phyloP scores from a whole-genome alignment of 2,888 invertebrate species.

The Cryptophagus acutangulus region DNA sequence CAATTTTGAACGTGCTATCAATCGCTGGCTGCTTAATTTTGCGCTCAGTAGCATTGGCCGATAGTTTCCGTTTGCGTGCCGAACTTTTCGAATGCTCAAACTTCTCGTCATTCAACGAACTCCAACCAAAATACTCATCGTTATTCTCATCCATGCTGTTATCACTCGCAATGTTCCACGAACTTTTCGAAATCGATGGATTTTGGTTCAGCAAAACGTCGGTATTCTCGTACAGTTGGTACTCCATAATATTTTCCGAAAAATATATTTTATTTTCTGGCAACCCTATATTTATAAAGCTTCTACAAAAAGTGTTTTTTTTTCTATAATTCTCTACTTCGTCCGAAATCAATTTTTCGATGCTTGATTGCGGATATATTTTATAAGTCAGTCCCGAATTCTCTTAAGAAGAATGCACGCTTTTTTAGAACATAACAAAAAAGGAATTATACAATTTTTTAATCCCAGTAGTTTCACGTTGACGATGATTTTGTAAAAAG shows the following conservation, averaged over 20 bases:
- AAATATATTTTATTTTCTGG: too few species aligned
- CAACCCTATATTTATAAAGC: not conserved
- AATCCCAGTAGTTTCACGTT: conserved; percentile 78
- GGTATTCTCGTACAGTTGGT: conserved; percentile 42
- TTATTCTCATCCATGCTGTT: conserved; percentile 39
- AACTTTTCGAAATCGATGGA: conserved; percentile 35
- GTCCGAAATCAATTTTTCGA: conserved; percentile 3
- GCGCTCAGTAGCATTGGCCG: conserved; percentile 11
- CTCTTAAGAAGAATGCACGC: not conserved
- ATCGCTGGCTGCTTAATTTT: conserved; percentile 26
- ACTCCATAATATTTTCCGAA: conserved; percentile 50
- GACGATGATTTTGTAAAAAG: conserved; percentile 74
- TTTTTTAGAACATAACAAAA: conserved; percentile 76
- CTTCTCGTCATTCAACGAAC: conserved; percentile 27
- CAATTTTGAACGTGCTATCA: conserved; percentile 21
- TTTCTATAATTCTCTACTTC: not conserved
- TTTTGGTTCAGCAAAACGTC: conserved; percentile 39
- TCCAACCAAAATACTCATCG: conserved; percentile 47
- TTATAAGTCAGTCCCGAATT: conserved; percentile 18
- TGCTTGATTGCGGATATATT: too few species aligned
- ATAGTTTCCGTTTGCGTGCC: conserved; percentile 32
- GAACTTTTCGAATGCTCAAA: conserved; percentile 9
- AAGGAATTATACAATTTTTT: conserved; percentile 84
- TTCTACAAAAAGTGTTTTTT: not conserved
- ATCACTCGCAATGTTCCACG: conserved; percentile 40